Percentiles rank a stretch among this genome's conserved stretches.
These are phyloP conservation scores for Cephus rjabovi DNA, from an alignment of 2,888 invertebrate species.

Conservation along the genomic window DNA sequence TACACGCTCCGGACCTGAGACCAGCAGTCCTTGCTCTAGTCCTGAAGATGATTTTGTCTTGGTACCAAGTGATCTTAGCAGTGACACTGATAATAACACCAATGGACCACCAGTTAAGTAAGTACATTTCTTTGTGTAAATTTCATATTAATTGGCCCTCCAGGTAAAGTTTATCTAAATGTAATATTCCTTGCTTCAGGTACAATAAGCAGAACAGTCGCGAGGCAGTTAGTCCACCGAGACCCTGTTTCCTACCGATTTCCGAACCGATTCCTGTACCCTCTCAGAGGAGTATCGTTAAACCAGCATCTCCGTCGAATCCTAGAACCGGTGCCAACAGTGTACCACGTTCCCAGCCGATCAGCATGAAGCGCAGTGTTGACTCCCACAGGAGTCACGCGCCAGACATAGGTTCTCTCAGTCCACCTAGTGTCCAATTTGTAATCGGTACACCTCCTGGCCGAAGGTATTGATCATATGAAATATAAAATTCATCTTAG, in stretches of 20 bases:
- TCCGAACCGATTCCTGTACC: conserved; percentile 85
- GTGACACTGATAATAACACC: conserved; percentile 63
- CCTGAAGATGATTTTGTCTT: conserved; percentile 66
- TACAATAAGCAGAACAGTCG: conserved; percentile 68
- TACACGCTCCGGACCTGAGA: conserved; percentile 50
- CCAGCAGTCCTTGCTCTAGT: conserved; percentile 61
- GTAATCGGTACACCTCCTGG: conserved; percentile 89
- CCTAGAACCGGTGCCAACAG: conserved; percentile 61
- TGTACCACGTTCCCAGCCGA: conserved; percentile 87
- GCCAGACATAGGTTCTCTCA: conserved; percentile 89
- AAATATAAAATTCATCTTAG: neutral
- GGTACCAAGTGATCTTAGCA: conserved; percentile 62
- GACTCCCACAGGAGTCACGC: conserved; percentile 75
- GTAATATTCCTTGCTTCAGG: conserved; percentile 61
- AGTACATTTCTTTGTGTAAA: conserved; percentile 14
- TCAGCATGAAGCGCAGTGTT: conserved; percentile 80
- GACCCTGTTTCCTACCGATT: conserved; percentile 77
- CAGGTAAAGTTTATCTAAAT: neutral
- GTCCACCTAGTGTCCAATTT: conserved; percentile 91
- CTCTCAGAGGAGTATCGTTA: conserved; percentile 69
- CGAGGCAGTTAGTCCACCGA: conserved; percentile 71
- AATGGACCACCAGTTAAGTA: conserved; percentile 55
- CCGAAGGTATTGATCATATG: conserved; percentile 69
- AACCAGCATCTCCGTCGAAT: conserved; percentile 30
- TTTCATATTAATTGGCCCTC: neutral